phyloP scores from a whole-genome alignment of 2,888 invertebrate genomes.

The Synergus umbraculus region DNA sequence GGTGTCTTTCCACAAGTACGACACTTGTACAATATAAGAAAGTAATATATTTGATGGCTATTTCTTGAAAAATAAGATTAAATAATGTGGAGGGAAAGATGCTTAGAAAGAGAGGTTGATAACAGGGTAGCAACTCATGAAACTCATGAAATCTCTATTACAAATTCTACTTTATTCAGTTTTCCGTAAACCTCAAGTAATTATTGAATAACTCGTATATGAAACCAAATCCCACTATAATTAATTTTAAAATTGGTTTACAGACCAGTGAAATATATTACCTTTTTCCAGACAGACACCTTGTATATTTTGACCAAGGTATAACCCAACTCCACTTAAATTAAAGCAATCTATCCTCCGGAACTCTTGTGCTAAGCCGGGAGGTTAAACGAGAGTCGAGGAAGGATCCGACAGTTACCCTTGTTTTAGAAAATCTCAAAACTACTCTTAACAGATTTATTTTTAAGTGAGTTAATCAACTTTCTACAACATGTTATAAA shows the following conservation, averaged over 20 bases:
- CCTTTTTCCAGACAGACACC: neutral
- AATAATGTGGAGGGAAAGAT: no score
- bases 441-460: neutral
- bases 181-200: no score
- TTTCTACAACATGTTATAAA: neutral
- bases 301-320: neutral
- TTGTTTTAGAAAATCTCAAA: neutral
- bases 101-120: no score
- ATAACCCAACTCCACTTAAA: conserved; percentile 71
- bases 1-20: conserved; percentile 54
- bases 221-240: neutral
- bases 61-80: no score
- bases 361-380: conserved; percentile 70
- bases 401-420: neutral
- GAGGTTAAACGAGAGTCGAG: conserved; percentile 65
- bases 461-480: neutral
- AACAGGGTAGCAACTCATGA: no score
- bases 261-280: neutral
- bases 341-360: conserved; percentile 73
- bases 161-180: neutral
- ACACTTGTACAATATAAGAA: neutral
- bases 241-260: neutral
- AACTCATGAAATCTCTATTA: neutral
- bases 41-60: neutral
- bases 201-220: neutral